Evolutionary conservation across 2,888 invertebrate species (phyloP), one percentile per base, ranked within the genome.

Genomic region (Rutpela maculata): DNA sequence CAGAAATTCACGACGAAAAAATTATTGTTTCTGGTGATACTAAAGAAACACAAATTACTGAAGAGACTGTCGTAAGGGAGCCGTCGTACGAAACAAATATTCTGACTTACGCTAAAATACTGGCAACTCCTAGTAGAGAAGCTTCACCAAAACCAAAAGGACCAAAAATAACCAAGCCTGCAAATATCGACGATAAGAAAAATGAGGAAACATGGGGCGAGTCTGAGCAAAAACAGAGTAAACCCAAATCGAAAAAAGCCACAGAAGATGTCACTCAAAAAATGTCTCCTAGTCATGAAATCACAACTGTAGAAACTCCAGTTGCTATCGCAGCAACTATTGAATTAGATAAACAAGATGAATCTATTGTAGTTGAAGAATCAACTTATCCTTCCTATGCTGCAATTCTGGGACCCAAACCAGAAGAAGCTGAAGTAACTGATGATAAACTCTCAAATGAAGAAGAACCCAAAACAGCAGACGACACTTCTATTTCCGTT

Each of bases 51-150:
- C 57, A 26, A 22, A 18, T 55, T 59, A 15, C 15, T 10, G 19
- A 11, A 63, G 65, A n/a, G 65, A 56, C 62, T n/a, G 56, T 65
- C 5, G 12, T 18, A 18, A 65, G 26, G 22, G 43, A 65, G 22
- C 50, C 66, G 35, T 55, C 38, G 15, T 60, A 31, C 11, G 62
- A 76, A 31, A 31, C 74, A n/a, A 18, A 38, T 19, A 19, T 12
- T 73, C 35, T 74, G 26, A 59, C 66, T 50, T 78, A 72, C 59
- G 78, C 75, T 18, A 72, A 72, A 31, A 31, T 76, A 5, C 9
- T 67, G 43, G n/a, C 65, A 22, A 57, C 43, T 57, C 15, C 65
- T 18, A 75, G 62, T 22, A 70, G 69, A 75, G 70, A 75, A 2
- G 56, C 18, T 15, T 75, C 75, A 56, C 75, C 75, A 18, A 56